These are phyloP conservation scores for Myanophis thanlyinensis DNA, from an alignment of 2,113 vertebrate genomes.

Conservation along the genomic window DNA sequence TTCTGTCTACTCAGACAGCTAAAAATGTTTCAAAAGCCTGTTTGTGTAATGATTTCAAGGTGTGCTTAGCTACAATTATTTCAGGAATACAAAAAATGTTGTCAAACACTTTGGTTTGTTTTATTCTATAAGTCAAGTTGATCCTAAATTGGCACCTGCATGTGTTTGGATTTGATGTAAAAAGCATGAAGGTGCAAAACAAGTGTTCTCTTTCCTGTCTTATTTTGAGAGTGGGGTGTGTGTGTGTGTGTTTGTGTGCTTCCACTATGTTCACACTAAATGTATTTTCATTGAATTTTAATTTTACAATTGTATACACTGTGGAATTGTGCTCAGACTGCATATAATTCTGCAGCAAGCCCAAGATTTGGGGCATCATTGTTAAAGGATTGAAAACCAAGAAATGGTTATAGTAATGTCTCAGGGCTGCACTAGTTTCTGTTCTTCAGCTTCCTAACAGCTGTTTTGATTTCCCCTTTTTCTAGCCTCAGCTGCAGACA, in stretches of 20 bases:
- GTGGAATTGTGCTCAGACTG: neutral
- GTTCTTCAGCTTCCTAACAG: neutral
- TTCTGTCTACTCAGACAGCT: conserved; percentile 50
- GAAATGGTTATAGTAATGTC: neutral
- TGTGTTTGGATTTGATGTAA: conserved; percentile 15
- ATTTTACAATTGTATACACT: conserved; percentile 43
- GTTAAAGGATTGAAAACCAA: conserved; percentile 29
- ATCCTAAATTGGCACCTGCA: conserved; percentile 57
- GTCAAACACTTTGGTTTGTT: conserved; percentile 54
- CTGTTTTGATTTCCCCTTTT: neutral
- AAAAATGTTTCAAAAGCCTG: conserved; percentile 59
- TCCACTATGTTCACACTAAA: conserved; percentile 23
- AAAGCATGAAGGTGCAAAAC: conserved; percentile 25
- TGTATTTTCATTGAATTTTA: conserved; percentile 46
- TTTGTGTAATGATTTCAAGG: conserved; percentile 75
- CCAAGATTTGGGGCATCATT: neutral
- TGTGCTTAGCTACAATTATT: conserved; percentile 60
- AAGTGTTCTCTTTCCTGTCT: neutral
- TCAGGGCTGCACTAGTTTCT: neutral
- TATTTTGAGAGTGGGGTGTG: neutral
- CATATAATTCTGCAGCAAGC: conserved; percentile 12
- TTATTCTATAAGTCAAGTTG: conserved; percentile 45
- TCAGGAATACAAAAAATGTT: conserved; percentile 42
- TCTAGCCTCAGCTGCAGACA: neutral
- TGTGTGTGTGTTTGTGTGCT: neutral